phyloP scores from a whole-genome alignment of 2,113 vertebrate genomes.

The Myodes glareolus region DNA sequence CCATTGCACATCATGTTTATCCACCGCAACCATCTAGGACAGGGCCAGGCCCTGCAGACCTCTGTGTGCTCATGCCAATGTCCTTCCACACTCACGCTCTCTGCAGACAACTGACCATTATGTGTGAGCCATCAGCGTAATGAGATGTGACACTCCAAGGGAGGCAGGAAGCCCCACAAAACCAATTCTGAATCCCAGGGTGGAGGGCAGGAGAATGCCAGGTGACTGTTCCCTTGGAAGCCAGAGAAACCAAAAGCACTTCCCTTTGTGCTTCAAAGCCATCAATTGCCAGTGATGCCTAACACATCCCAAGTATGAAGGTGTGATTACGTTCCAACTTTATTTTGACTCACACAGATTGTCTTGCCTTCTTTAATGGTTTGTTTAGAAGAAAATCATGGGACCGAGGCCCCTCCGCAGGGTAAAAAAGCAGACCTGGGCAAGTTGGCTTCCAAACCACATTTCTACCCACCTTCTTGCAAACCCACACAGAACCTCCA shows the following conservation, averaged over 20 bases:
- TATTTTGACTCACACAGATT: background rate
- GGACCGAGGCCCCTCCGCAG: background rate
- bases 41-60: background rate
- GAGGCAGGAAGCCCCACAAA: background rate
- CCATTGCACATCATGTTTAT: no score
- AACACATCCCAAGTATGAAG: no score
- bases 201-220: background rate
- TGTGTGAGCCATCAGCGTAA: background rate
- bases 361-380: constrained; percentile 12
- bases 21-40: background rate
- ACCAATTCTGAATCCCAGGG: background rate
- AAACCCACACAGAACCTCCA: background rate
- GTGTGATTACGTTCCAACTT: no score
- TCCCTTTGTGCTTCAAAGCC: no score
- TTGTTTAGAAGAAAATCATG: background rate
- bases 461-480: no score
- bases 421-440: constrained; percentile 16
- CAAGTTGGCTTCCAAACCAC: background rate
- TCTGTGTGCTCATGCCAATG: background rate
- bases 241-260: background rate
- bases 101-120: background rate
- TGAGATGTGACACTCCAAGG: background rate
- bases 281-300: no score
- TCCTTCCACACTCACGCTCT: background rate
- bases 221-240: background rate